Evolutionary conservation across 2,888 invertebrate genomes (phyloP), one percentile per base, ranked within the genome.

Genomic region (Hedychridium roseum): DNA sequence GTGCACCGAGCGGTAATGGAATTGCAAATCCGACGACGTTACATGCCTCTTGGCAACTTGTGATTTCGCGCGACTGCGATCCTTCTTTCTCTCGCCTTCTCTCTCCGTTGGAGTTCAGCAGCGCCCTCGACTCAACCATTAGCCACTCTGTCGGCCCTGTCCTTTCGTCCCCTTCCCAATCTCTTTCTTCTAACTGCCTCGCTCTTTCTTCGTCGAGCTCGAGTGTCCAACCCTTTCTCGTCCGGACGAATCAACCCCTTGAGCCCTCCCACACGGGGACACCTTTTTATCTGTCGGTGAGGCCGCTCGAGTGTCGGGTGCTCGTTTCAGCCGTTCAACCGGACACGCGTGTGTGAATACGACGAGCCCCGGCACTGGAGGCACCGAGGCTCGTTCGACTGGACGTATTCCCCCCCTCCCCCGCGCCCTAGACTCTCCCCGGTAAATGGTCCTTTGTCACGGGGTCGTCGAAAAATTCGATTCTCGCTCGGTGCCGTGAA

Each of bases 21-120:
- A 75, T 74, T 73, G 74, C 74, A 72, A 74, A 75, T 74, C 71
- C 70, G 69, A 66, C 68, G 70, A 74, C 73, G 67, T 74, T 74
- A 75, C 74, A 73, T 71, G 73, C 68, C 72, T 70, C 74, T 73
- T 73, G 72, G 71, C 72, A 73, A 71, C 73, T 74, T 70, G 71
- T 68, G 74, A 75, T 75, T 75, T 74, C 70, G 71, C 67, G 66
- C 66, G 21, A 28, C 7, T 42, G 12, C 46, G 27, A 36, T 7
- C 35, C 27, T 26, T 21, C 53, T 50, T 47, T 39, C 50, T 55
- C 57, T 52, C 44, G 53, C 55, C 41, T 48, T 43, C 58, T 42
- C 50, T 49, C 41, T 49, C 48, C n/a, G n/a, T n/a, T n/a, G n/a
- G n/a, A n/a, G n/a, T n/a, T n/a, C 57, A 54, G 57, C 54, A 50